Evolutionary conservation across 2,888 invertebrate species (phyloP).

Genomic region (Drosophila falleni): DNA sequence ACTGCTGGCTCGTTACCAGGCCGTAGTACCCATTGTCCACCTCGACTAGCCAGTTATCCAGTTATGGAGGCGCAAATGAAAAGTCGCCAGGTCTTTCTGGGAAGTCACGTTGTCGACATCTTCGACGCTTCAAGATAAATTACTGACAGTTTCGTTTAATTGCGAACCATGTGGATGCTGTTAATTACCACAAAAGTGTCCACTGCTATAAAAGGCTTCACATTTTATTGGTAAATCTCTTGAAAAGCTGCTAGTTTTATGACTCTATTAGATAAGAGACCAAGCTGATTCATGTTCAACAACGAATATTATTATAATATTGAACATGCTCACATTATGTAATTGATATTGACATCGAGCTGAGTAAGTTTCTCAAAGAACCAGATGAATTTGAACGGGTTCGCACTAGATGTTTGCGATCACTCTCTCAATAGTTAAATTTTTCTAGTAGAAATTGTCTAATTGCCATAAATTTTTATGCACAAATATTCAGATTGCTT

Average conservation of each 20-base stretch:
- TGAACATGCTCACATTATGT: constrained; percentile 65
- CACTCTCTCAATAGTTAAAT: constrained; percentile 2
- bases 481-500: constrained; percentile 27
- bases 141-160: constrained; percentile 81
- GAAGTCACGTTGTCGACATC: constrained; percentile 65
- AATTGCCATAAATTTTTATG: constrained; percentile 46
- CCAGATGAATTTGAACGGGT: constrained; percentile 37
- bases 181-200: constrained; percentile 78
- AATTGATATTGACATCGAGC: constrained; percentile 69
- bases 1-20: constrained; percentile 49
- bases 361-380: constrained; percentile 51
- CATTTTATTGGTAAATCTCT: constrained; percentile 55
- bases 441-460: constrained; percentile 33
- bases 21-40: constrained; percentile 26
- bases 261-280: constrained; percentile 73
- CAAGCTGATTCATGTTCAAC: constrained; percentile 23
- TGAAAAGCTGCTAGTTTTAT: constrained; percentile 61
- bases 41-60: constrained; percentile 54
- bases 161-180: constrained; percentile 50
- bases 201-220: constrained; percentile 54
- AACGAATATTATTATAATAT: constrained; percentile 59
- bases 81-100: constrained; percentile 67
- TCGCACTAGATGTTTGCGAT: constrained; percentile 10
- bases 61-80: constrained; percentile 84
- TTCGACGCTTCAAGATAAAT: constrained; percentile 69